Percentiles rank a stretch among this genome's conserved stretches.
Evolutionary conservation across 2,888 invertebrate species (phyloP).

Genomic region (Melieria omissa): DNA sequence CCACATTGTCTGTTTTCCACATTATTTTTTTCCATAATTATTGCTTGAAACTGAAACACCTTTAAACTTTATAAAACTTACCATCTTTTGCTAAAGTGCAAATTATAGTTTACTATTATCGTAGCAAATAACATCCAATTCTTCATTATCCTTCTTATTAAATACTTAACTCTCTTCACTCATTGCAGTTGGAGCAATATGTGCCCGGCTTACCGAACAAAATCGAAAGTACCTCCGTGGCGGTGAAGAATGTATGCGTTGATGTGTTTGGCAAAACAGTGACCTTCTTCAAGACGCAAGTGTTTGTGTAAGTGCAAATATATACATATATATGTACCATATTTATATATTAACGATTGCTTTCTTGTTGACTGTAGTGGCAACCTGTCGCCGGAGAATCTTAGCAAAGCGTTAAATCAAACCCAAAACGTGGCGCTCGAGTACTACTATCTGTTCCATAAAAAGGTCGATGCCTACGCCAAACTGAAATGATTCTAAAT

Average conservation of each 20-base stretch:
- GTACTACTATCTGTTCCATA: slow-evolving; percentile 80
- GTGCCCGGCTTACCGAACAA: slow-evolving; percentile 77
- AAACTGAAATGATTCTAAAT: slow-evolving; percentile 73
- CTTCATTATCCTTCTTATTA: neutral
- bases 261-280: slow-evolving; percentile 70
- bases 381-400: slow-evolving; percentile 80
- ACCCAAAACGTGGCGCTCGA: slow-evolving; percentile 75
- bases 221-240: slow-evolving; percentile 69
- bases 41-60: no score
- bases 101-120: no score
- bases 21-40: no score
- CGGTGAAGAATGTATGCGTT: slow-evolving; percentile 67
- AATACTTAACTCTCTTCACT: slow-evolving; percentile 35
- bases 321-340: neutral
- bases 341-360: neutral
- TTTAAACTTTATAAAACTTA: no score
- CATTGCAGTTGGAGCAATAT: slow-evolving; percentile 74
- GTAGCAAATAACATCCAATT: no score
- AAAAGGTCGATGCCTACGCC: slow-evolving; percentile 81
- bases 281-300: slow-evolving; percentile 77
- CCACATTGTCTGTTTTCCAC: no score
- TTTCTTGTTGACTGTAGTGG: slow-evolving; percentile 70
- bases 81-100: no score
- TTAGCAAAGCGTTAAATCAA: slow-evolving; percentile 77
- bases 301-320: slow-evolving; percentile 78